Evolutionary conservation across 2,113 vertebrate species (phyloP), one percentile per base, ranked within the genome.

Genomic region (Maccullochella peelii): DNA sequence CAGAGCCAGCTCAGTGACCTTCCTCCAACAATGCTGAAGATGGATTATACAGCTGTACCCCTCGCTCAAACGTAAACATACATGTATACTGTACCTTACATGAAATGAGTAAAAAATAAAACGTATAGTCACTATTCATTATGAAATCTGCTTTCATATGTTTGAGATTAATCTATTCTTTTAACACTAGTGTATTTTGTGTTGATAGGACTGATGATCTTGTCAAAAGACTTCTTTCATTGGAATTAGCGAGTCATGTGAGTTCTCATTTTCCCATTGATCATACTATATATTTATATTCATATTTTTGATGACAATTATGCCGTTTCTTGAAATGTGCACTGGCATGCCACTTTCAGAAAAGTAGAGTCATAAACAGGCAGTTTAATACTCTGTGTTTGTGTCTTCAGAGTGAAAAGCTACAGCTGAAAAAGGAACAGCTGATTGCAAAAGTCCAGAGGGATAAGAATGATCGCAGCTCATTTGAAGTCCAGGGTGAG

Each of bases 241-340:
- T 99, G 96, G 98, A 99, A 91, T 95, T 99, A 90, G 97, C 97
- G 11, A 96, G 77, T 86, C 95, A 96, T 92, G 98, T 99, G 87
- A 95, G 97, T 94, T 61, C 3, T 49, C 6, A 4, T n/a, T n/a
- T n/a, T n/a, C n/a, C n/a, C n/a, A n/a, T n/a, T n/a, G n/a, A n/a
- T n/a, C n/a, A n/a, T n/a, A n/a, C n/a, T n/a, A n/a, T n/a, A n/a
- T n/a, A n/a, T n/a, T n/a, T n/a, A n/a, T n/a, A n/a, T n/a, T n/a
- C n/a, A n/a, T 47, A 44, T 21, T 42, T 40, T 27, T 74, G 8
- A 68, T n/a, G 18, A 14, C 21, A 9, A n/a, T n/a, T n/a, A 25
- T n/a, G 7, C 21, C 4, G 2, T n/a, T 27, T 50, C 38, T 44
- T 23, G 3, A 55, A 54, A 40, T 18, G 6, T 23, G 23, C 15